Evolutionary conservation across 2,113 vertebrate genomes (phyloP).

Genomic region (Dipodomys ordii): DNA sequence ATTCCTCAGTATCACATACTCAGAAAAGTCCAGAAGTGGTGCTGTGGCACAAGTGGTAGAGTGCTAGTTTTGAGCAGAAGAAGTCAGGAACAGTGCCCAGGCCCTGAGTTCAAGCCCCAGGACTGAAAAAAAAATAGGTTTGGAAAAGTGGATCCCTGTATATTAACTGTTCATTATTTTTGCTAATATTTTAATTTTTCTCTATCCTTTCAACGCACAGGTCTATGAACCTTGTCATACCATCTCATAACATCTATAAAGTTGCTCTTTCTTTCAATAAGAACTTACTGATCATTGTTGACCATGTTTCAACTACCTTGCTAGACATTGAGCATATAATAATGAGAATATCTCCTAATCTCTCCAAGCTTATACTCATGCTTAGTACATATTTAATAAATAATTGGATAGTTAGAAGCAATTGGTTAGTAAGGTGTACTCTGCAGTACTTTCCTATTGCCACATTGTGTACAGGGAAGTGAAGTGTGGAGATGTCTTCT

Average conservation of each 20-base stretch:
- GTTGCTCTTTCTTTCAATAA: neutral
- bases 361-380: neutral
- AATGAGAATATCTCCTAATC: neutral
- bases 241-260: neutral
- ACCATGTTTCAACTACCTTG: neutral
- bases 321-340: neutral
- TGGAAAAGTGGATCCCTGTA: neutral
- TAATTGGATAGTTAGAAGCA: neutral
- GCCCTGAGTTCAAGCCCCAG: no score
- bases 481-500: neutral
- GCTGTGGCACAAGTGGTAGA: no score
- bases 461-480: neutral
- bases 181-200: neutral
- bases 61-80: no score
- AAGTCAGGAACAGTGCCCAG: no score
- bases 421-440: neutral
- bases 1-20: no score
- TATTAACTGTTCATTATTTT: neutral
- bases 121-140: neutral
- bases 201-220: neutral
- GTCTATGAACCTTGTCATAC: neutral
- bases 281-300: neutral
- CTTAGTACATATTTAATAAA: neutral
- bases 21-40: no score
- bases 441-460: neutral